Base-by-base conservation (phyloP, 2,797 vertebrate genomes). In the Protosalanx chinensis region DNA sequence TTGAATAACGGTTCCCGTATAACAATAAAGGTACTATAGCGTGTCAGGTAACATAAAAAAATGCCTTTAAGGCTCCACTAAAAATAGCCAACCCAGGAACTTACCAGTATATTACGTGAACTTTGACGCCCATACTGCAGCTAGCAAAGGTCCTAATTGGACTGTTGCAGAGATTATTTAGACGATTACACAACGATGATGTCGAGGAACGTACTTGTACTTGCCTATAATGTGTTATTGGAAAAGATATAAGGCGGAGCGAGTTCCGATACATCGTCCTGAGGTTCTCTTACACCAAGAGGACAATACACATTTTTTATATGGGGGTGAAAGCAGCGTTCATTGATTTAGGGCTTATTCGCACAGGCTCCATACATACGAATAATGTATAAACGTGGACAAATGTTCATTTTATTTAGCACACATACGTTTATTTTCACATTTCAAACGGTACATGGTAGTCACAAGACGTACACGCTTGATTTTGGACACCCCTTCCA, bases 71-170 rank as follows among this genome's bases (percentile, higher is more conserved):
- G 41, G 3, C 63, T 32, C 29, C 60, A n/a, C 29, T 71, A 72
- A 74, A 75, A 72, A 75, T 32, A 77, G 27, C 23, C 23, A 4
- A 29, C 37, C 81, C 82, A 23, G n/a, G 2, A n/a, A 56, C 51
- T 56, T 81, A 87, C 86, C 86, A 87, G 75, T 87, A 87, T 70
- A 71, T 69, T 6, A 87, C 1, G 20, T 81, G 82, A 30, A 87
- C 70, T 82, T 82, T 85, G n/a, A 84, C 79, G 16, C 5, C 68
- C 86, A 87, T 87, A 4, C 49, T 76, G 75, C 3, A 37, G 12
- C 53, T 27, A 27, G 46, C 23, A 13, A 15, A 10, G 20, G 66
- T 1, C 72, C 58, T 72, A 15, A 10, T 20, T 30, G 53, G 59
- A 49, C 30, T 56, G 5, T 49, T 51, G 6, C 3, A 18, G 5